Evolutionary conservation across 2,113 vertebrate genomes (phyloP), one percentile per base, ranked within the genome.

Genomic region (Megalops atlanticus): DNA sequence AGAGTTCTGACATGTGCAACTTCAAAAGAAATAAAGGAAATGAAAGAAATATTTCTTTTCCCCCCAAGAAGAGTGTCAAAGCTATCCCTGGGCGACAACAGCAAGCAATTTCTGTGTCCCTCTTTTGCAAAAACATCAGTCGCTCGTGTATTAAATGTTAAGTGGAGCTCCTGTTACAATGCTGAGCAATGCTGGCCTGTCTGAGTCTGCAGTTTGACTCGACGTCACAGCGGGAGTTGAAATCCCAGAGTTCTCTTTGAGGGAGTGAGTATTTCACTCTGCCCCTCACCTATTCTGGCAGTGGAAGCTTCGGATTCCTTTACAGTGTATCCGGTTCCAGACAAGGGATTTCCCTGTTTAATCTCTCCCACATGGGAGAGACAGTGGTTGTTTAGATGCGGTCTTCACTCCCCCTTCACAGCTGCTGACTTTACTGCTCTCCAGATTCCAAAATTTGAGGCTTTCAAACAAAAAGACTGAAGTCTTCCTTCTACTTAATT

Each of bases 51-150:
- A 75, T 68, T 75, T 78, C 86, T 85, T 74, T 83, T 88, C 86
- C 87, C 85, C 36, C 86, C 79, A 39, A 77, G 18, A 74, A 83
- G 77, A 69, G 35, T 90, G 87, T 91, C 91, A 87, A 35, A 85
- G 85, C 78, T 89, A 85, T 92, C 87, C 89, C 88, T 82, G 87
- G 86, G 86, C 85, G 77, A 89, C 89, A 87, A 81, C 90, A 83
- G 86, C 79, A 82, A 70, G 10, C 85, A 4, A 82, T 84, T 88
- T 71, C 84, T 76, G 3, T 1, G 6, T 80, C 12, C 71, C 45
- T 88, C 24, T 49, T 81, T 73, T 80, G 8, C 68, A 74, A 79
- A 87, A 87, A 80, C 86, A 82, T 82, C 52, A 36, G 38, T 84
- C 79, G 74, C 70, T 81, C 85, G 79, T 80, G 78, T 83, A 80